These are phyloP conservation scores for Torymus auratus DNA, from an alignment of 2,888 invertebrate species.

Conservation along the genomic window DNA sequence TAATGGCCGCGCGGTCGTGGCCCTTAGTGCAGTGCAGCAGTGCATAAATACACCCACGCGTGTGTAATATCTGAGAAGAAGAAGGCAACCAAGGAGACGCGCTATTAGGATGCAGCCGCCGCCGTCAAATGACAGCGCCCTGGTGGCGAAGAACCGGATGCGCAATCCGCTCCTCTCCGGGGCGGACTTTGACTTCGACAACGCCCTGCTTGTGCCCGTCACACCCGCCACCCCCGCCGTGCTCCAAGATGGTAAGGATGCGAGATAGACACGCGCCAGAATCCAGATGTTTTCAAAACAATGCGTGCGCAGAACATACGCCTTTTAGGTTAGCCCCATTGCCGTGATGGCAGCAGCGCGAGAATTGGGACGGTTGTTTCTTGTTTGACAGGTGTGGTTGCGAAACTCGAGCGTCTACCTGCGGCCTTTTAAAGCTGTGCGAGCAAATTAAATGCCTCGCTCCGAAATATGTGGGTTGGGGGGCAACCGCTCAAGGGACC, in stretches of 20 bases:
- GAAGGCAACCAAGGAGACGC: conserved; percentile 1
- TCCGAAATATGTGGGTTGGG: too few species aligned
- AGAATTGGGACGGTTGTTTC: too few species aligned
- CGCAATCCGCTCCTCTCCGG: conserved; percentile 86
- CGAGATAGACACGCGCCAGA: neutral
- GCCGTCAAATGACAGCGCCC: conserved; percentile 72
- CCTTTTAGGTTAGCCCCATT: too few species aligned
- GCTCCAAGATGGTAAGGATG: conserved; percentile 71
- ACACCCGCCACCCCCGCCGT: conserved; percentile 73
- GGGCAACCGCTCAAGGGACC: too few species aligned
- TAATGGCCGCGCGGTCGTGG: conserved; percentile 57
- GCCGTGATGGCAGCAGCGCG: too few species aligned
- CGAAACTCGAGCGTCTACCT: too few species aligned
- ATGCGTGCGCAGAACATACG: too few species aligned
- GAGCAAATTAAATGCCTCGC: too few species aligned
- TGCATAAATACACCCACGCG: conserved; percentile 19
- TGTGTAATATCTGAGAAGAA: neutral
- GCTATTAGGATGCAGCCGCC: conserved; percentile 2
- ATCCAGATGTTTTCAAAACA: neutral
- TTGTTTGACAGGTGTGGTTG: too few species aligned
- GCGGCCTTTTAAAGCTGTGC: too few species aligned
- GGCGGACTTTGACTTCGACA: conserved; percentile 84
- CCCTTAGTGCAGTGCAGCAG: conserved; percentile 17
- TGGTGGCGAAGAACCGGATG: conserved; percentile 72
- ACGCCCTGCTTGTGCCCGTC: conserved; percentile 85